These are phyloP conservation scores for Regulus satrapa DNA, from an alignment of 2,113 vertebrate genomes.

Conservation along the genomic window DNA sequence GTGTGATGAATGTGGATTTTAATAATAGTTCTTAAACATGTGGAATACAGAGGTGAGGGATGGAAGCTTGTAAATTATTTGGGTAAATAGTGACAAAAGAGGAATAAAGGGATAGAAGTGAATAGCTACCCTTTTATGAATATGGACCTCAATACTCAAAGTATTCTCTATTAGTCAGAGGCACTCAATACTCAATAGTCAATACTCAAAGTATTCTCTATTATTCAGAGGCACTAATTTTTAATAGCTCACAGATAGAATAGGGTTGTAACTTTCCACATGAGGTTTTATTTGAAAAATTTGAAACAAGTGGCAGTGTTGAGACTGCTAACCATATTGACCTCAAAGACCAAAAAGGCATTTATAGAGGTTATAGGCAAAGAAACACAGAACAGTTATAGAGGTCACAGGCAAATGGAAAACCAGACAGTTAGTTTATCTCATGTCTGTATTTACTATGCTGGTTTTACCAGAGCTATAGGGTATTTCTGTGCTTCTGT, in stretches of 20 bases:
- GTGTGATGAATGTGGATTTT: background rate
- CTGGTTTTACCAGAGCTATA: background rate
- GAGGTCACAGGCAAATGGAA: background rate
- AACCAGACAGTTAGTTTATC: conserved; percentile 3
- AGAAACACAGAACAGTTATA: conserved; percentile 29
- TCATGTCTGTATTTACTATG: background rate
- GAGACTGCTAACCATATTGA: background rate
- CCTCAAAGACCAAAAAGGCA: background rate
- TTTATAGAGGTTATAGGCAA: background rate
- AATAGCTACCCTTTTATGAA: background rate
- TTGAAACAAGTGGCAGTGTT: background rate
- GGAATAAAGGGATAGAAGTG: background rate
- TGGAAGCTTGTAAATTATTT: background rate
- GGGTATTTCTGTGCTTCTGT: background rate
- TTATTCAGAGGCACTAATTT: background rate
- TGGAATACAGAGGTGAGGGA: background rate
- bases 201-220: background rate
- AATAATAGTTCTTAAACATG: background rate
- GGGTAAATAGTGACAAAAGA: background rate
- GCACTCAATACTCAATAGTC: too few species aligned
- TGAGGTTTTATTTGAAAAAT: background rate
- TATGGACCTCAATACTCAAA: background rate
- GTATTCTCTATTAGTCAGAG: background rate
- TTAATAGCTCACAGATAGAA: background rate
- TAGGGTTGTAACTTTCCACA: background rate